Conservation (phyloP, 2,797 vertebrate genomes). For the Pempheris klunzingeri region DNA sequence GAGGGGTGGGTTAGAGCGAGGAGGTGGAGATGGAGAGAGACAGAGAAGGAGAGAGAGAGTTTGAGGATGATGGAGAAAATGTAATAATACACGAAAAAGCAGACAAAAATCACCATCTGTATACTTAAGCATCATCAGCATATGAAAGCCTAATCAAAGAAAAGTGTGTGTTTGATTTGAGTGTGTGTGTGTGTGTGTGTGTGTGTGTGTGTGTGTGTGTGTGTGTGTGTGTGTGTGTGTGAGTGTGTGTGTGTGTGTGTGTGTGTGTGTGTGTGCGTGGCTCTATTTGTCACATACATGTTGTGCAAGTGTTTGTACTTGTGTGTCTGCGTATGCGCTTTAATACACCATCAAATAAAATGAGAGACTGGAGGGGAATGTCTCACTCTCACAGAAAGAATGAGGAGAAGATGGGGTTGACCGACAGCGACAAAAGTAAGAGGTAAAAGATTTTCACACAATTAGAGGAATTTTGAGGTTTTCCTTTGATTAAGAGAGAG, state of each 20-base stretch:
- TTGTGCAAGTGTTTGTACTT: neutral
- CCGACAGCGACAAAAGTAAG: neutral
- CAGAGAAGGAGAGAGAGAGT: neutral
- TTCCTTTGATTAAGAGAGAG: neutral
- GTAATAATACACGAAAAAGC: neutral
- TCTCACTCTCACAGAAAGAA: neutral
- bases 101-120: neutral
- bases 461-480: neutral
- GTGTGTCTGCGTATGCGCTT: neutral
- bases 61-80: constrained; percentile 6
- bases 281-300: neutral
- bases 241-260: neutral
- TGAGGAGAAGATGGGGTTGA: neutral
- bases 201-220: neutral
- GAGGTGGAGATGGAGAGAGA: neutral
- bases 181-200: too few relatives aligned
- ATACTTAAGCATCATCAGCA: neutral
- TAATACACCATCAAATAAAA: neutral
- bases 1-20: neutral
- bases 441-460: neutral
- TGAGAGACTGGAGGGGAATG: too few relatives aligned
- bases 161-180: neutral
- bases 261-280: too few relatives aligned
- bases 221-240: too few relatives aligned
- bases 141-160: constrained; percentile 21